phyloP scores from a whole-genome alignment of 2,113 vertebrate genomes.

The Channa maculata region DNA sequence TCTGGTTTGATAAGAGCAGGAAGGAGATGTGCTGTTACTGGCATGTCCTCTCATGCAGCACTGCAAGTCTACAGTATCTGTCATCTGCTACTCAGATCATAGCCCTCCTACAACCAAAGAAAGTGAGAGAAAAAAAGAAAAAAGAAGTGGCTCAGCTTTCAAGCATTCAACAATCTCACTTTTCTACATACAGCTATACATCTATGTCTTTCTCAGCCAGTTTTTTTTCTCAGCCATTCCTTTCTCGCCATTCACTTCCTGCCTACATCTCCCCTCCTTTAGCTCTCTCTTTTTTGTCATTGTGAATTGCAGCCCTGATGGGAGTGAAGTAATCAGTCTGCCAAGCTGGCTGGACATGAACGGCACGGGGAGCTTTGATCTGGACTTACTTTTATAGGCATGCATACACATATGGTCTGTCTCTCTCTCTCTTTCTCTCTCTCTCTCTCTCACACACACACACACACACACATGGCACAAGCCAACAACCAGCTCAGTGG shows the following conservation, averaged over 20 bases:
- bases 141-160: conserved; percentile 28
- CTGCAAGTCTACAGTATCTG: conserved; percentile 15
- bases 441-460: neutral
- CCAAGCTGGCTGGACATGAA: conserved; percentile 57
- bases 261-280: neutral
- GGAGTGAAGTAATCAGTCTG: conserved; percentile 60
- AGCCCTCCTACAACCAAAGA: neutral
- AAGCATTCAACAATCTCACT: conserved; percentile 43
- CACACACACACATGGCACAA: conserved; percentile 10
- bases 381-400: conserved; percentile 51
- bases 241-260: neutral
- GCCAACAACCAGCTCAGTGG: conserved; percentile 25
- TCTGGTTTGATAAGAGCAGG: conserved; percentile 13
- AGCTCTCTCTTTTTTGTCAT: conserved; percentile 28
- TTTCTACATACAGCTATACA: conserved; percentile 34
- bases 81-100: conserved; percentile 62
- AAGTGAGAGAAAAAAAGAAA: neutral
- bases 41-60: conserved; percentile 2
- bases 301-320: conserved; percentile 58
- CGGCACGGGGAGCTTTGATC: conserved; percentile 69
- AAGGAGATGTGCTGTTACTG: neutral
- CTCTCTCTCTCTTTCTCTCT: no score
- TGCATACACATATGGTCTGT: conserved; percentile 10
- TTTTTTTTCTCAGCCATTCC: neutral
- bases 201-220: conserved; percentile 20